These are phyloP conservation scores for Thunnus thynnus DNA, from an alignment of 2,113 vertebrate species.

Conservation along the genomic window DNA sequence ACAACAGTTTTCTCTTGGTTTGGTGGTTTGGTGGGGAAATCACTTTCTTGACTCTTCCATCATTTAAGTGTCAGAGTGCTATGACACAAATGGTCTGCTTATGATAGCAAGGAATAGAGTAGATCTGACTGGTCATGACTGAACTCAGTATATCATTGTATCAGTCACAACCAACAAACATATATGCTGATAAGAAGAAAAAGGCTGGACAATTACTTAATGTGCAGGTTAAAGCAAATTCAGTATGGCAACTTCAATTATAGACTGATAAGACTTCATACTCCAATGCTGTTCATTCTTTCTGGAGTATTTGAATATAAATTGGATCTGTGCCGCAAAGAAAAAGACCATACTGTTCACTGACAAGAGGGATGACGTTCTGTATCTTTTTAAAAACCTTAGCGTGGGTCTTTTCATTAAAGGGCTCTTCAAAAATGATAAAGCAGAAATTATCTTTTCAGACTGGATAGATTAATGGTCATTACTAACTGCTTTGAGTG, in stretches of 20 bases:
- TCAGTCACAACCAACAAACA: slow-evolving; percentile 8
- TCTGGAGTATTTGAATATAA: slow-evolving; percentile 37
- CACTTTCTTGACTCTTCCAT: slow-evolving; percentile 7
- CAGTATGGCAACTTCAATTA: slow-evolving; percentile 30
- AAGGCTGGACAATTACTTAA: slow-evolving; percentile 4
- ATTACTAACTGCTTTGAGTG: slow-evolving; percentile 11
- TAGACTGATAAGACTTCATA: slow-evolving; percentile 24
- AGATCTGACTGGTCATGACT: background rate
- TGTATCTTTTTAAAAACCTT: background rate
- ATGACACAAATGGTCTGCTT: background rate
- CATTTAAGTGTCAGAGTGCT: slow-evolving; percentile 25
- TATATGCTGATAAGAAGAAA: slow-evolving; percentile 6
- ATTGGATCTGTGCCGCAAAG: slow-evolving; percentile 3
- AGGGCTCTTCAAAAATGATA: background rate
- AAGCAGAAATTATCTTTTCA: slow-evolving; percentile 28
- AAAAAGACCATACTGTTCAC: background rate
- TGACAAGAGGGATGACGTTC: background rate
- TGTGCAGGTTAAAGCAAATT: slow-evolving; percentile 6
- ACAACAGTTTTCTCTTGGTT: background rate
- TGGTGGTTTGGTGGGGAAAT: slow-evolving; percentile 4
- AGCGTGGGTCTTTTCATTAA: slow-evolving; percentile 9
- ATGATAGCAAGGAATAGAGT: background rate
- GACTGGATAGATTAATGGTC: slow-evolving; percentile 21
- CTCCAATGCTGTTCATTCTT: slow-evolving; percentile 5
- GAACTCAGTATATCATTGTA: background rate